phyloP scores from a whole-genome alignment of 2,888 invertebrate genomes.

The Camptogramma bilineatum region DNA sequence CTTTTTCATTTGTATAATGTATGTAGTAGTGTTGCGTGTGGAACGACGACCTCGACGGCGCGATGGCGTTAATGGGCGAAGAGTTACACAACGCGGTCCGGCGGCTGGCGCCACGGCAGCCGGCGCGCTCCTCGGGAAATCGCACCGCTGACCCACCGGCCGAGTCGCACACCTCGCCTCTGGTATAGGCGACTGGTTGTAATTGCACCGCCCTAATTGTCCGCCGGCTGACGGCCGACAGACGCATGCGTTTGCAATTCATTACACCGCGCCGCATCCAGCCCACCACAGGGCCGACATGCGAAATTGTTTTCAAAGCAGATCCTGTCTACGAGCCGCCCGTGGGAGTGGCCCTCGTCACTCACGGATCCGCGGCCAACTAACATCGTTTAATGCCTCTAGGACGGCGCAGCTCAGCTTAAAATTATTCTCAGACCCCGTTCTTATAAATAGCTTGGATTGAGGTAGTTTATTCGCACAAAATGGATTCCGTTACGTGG shows the following conservation, averaged over 20 bases:
- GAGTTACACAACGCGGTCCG: slow-evolving; percentile 82
- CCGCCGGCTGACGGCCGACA: slow-evolving; percentile 64
- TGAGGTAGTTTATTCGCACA: slow-evolving; percentile 50
- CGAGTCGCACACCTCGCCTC: slow-evolving; percentile 56
- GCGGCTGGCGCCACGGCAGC: slow-evolving; percentile 36
- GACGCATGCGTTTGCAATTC: slow-evolving; percentile 74
- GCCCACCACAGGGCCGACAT: slow-evolving; percentile 58
- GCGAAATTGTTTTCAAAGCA: slow-evolving; percentile 77
- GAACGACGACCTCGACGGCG: slow-evolving; percentile 77
- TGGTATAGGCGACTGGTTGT: slow-evolving; percentile 65
- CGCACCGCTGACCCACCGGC: slow-evolving; percentile 81
- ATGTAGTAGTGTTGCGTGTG: slow-evolving; percentile 58
- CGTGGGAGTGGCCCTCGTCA: slow-evolving; percentile 63
- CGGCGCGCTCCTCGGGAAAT: slow-evolving; percentile 72
- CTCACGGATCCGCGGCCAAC: slow-evolving; percentile 66
- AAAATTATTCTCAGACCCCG: slow-evolving; percentile 50
- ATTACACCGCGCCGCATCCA: slow-evolving; percentile 57
- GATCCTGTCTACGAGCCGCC: slow-evolving; percentile 67
- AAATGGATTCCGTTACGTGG: slow-evolving; percentile 58
- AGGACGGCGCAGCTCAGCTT: slow-evolving; percentile 43
- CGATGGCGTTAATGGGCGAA: slow-evolving; percentile 67
- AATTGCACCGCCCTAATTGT: slow-evolving; percentile 83
- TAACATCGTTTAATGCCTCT: slow-evolving; percentile 64
- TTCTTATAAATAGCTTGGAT: slow-evolving; percentile 43
- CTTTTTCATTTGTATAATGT: slow-evolving; percentile 50